Evolutionary conservation across 2,888 invertebrate species (phyloP).

Genomic region (Bombylius discolor): DNA sequence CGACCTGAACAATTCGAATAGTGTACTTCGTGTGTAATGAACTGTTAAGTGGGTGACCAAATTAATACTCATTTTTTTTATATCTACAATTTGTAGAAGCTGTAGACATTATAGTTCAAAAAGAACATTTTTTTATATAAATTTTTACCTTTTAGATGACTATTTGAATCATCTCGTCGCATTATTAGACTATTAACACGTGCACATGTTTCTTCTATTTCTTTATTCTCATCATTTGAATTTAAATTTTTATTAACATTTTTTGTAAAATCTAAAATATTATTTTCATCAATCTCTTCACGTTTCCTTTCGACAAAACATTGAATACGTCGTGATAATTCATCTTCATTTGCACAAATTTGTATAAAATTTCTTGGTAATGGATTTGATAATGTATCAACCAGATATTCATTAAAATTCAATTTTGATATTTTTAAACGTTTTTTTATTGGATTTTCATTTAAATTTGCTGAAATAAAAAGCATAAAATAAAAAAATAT

Average conservation of each 20-base stretch:
- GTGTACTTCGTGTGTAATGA: too few species aligned
- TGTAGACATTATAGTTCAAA: too few species aligned
- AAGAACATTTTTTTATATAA: background rate
- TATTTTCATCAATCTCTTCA: slow-evolving; percentile 56
- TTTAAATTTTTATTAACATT: background rate
- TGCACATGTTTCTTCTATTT: slow-evolving; percentile 50
- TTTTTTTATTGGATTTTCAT: background rate
- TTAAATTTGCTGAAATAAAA: too few species aligned
- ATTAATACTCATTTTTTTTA: too few species aligned
- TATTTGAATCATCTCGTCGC: slow-evolving; percentile 58
- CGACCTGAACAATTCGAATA: too few species aligned
- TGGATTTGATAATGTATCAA: slow-evolving; percentile 20
- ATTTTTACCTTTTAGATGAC: slow-evolving; percentile 60
- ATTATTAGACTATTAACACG: slow-evolving; percentile 60
- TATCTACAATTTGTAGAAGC: too few species aligned
- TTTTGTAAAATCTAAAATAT: slow-evolving; percentile 61
- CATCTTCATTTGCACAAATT: slow-evolving; percentile 52
- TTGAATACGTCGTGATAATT: slow-evolving; percentile 54
- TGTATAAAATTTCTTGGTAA: slow-evolving; percentile 46
- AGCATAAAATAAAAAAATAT: too few species aligned
- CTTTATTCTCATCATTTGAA: slow-evolving; percentile 12
- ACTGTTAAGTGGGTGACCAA: too few species aligned
- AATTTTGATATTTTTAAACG: slow-evolving; percentile 14
- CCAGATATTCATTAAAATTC: slow-evolving; percentile 11
- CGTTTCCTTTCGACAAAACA: slow-evolving; percentile 65